Evolutionary conservation across 2,888 invertebrate species (phyloP).

Genomic region (Terebella lapidaria): DNA sequence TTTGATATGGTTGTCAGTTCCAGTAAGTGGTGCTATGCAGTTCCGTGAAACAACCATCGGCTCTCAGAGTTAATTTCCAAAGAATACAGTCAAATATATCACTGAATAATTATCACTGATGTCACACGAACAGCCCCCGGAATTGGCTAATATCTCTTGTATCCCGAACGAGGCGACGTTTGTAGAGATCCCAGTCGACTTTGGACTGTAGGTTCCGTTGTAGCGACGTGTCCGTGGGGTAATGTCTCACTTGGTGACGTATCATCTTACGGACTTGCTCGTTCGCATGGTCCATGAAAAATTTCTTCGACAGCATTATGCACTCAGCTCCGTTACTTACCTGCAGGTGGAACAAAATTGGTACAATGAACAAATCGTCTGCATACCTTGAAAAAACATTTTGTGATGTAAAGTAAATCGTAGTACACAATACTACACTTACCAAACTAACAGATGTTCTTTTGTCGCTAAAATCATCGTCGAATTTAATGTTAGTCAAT

Average conservation of each 20-base stretch:
- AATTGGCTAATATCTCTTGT: too few species aligned
- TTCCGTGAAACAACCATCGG: too few species aligned
- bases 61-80: too few species aligned
- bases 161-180: slow-evolving; percentile 13
- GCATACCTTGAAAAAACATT: too few species aligned
- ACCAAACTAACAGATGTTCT: slow-evolving; percentile 42
- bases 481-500: slow-evolving; percentile 39
- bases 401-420: too few species aligned
- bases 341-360: too few species aligned
- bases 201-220: slow-evolving; percentile 46
- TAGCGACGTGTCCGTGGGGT: slow-evolving; percentile 40
- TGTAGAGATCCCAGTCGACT: slow-evolving; percentile 45
- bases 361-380: background rate
- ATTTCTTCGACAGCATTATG: slow-evolving; percentile 47
- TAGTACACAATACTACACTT: too few species aligned
- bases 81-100: too few species aligned
- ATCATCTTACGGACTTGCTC: slow-evolving; percentile 37
- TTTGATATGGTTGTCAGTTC: too few species aligned
- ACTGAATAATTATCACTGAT: too few species aligned
- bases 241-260: slow-evolving; percentile 36
- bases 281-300: slow-evolving; percentile 44
- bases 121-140: too few species aligned
- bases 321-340: slow-evolving; percentile 43
- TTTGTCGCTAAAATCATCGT: slow-evolving; percentile 29
- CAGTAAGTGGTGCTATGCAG: too few species aligned